Percentiles rank a stretch among this genome's conserved stretches.
Conservation (phyloP, 1,140 invertebrate species). For the Latrodectus geometricus region DNA sequence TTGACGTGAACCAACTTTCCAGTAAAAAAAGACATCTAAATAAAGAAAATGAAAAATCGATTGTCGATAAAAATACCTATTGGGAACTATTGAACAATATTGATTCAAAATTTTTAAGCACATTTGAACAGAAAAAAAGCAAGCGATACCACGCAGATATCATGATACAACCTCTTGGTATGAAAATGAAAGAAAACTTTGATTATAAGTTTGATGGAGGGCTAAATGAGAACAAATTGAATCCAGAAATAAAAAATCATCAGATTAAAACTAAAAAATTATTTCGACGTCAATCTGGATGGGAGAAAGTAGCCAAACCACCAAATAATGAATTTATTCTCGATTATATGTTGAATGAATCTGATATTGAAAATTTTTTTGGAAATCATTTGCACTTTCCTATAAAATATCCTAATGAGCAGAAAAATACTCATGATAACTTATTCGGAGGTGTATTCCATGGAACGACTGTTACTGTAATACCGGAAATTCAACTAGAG, state of each 20-base stretch:
- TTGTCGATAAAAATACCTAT: neutral
- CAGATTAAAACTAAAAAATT: neutral
- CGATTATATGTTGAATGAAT: conserved; percentile 29
- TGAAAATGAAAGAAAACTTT: neutral
- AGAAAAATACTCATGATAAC: no score
- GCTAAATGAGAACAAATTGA: neutral
- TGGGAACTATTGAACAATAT: no score
- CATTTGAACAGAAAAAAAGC: neutral
- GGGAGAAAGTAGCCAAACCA: conserved; percentile 26
- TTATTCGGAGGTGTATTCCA: no score
- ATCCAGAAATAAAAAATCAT: no score
- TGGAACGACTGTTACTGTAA: conserved; percentile 36
- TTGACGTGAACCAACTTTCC: neutral
- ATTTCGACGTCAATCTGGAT: neutral
- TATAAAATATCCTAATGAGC: neutral
- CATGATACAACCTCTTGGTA: neutral
- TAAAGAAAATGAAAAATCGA: neutral
- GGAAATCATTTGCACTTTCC: conserved; percentile 19
- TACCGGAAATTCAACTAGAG: conserved; percentile 35
- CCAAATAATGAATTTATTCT: conserved; percentile 11
- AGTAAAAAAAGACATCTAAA: neutral
- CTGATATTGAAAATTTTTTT: conserved; percentile 41
- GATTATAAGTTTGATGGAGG: neutral
- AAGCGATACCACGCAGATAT: no score
- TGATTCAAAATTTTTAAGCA: neutral